Base-by-base conservation (phyloP, 2,113 vertebrate species). In the Nothobranchius kuhntae region DNA sequence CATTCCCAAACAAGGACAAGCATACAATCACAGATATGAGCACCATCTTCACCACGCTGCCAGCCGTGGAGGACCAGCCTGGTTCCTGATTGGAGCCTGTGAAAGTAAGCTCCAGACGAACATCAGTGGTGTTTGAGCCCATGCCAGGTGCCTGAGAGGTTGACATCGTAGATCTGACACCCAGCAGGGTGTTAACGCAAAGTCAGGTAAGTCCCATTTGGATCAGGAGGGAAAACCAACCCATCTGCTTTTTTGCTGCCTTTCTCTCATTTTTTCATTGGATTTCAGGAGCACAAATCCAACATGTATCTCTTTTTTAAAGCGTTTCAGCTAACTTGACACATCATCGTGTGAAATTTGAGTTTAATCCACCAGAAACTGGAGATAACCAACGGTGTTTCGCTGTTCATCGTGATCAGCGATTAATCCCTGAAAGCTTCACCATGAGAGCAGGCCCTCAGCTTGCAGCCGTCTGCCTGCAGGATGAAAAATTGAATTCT, bases 1-100 rank as follows among this genome's bases (percentile, higher is more conserved):
- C 80, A 50, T 96, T 96, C 46, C 94, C 95, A 11, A 96, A 90
- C 38, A 96, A 83, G 1, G 95, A 95, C 51, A 89, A 87, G 0
- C 92, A 91, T 45, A 96, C 88, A 14, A 96, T 93, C 65, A 91
- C 55, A 0, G 93, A 88, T 67, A 96, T 93, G 58, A 95, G 91
- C 48, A 80, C 80, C 51, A 95, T 91, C 86, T 94, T 95, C 65
- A 95, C 86, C 53, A 91, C 87, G 35, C 94, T 93, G 75, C 92
- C 87, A 1, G 72, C 74, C 4, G 77, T 50, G 36, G 91, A 90
- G 71, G 89, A 86, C 65, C 85, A 82, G 13, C 47, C 10, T 0
- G 10, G 38, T 61, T 60, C 61, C 13, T 50, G 58, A 4, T 54
- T 60, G 4, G 56, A 52, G 47, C 52, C 14, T 17, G 50, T 9